A percentile compares a stretch with the other conserved stretches of the same genome.
Evolutionary conservation across 2,797 vertebrate genomes (phyloP).

Genomic region (Rallus crepitans): DNA sequence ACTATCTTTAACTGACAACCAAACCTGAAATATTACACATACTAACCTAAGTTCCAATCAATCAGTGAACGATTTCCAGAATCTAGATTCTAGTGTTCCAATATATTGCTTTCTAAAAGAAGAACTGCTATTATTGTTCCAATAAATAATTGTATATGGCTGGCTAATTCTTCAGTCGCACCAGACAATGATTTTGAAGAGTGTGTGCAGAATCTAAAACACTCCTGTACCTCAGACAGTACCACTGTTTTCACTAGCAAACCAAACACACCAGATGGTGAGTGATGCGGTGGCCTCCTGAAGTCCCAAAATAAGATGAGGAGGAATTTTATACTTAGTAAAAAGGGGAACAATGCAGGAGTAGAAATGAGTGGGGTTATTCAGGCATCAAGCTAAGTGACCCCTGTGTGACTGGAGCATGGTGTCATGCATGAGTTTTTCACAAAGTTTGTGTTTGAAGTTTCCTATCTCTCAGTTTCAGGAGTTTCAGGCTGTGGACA

Average conservation of each 20-base stretch:
- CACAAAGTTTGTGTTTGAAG: background rate
- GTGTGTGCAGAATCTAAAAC: background rate
- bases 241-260: background rate
- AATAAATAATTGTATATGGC: conserved; percentile 25
- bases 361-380: background rate
- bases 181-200: background rate
- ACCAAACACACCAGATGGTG: background rate
- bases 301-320: background rate
- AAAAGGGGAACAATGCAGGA: background rate
- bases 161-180: conserved; percentile 9
- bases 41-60: background rate
- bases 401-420: background rate
- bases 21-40: background rate
- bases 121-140: background rate
- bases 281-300: conserved; percentile 16
- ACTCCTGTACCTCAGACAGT: background rate
- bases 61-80: conserved; percentile 38
- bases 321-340: background rate
- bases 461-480: background rate
- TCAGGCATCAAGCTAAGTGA: background rate
- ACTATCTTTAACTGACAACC: background rate
- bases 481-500: background rate
- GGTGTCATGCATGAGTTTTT: background rate
- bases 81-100: background rate
- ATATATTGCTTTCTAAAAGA: conserved; percentile 29